Percentiles rank a stretch among this genome's conserved stretches.
phyloP scores from a whole-genome alignment of 2,888 invertebrate genomes.

The Lithophane leautieri region DNA sequence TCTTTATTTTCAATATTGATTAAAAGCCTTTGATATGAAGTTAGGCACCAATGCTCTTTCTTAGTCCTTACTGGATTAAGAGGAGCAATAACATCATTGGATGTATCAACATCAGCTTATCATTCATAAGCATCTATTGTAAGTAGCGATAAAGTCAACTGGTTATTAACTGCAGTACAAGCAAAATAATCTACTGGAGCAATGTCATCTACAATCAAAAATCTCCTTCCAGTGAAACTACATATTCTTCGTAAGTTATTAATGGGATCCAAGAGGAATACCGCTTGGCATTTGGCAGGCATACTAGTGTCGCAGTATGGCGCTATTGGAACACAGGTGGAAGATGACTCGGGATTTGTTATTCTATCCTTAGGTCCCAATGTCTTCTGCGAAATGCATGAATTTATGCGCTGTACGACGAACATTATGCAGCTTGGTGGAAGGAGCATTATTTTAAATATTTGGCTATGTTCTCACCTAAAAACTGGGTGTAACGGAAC shows the following conservation, averaged over 20 bases:
- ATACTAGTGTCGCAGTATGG: background rate
- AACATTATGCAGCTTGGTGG: no score
- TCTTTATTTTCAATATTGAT: background rate
- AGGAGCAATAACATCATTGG: background rate
- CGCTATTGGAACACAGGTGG: background rate
- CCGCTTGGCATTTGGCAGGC: background rate
- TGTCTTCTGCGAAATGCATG: background rate
- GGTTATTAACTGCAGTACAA: constrained; percentile 4
- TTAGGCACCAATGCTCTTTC: background rate
- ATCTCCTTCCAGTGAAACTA: background rate
- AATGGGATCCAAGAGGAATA: background rate
- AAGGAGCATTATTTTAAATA: background rate
- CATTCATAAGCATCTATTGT: constrained; percentile 21
- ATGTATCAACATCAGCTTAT: constrained; percentile 6
- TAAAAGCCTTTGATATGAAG: background rate
- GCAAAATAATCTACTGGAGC: constrained; percentile 1
- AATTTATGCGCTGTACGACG: background rate
- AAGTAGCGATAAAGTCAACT: constrained; percentile 20
- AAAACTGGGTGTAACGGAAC: background rate
- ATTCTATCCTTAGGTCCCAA: background rate
- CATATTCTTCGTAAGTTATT: background rate
- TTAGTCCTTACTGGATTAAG: background rate
- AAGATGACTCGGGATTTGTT: background rate
- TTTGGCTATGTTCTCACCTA: background rate
- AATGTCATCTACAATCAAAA: background rate